These are phyloP conservation scores for Xestia ashworthii DNA, from an alignment of 2,888 invertebrate species.

Conservation along the genomic window DNA sequence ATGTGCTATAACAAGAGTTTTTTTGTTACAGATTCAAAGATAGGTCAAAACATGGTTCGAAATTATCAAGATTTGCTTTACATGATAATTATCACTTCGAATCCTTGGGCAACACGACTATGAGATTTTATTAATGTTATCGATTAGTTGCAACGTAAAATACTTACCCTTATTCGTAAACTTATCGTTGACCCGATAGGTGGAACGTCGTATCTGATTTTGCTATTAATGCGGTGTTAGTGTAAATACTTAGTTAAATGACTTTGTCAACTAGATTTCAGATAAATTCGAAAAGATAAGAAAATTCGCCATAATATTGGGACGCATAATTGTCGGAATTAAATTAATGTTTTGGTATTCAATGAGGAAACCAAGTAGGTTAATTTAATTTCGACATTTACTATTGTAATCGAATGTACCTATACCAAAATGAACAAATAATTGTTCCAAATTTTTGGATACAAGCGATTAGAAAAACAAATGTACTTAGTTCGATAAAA, in stretches of 20 bases:
- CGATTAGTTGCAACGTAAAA: slow-evolving; percentile 1
- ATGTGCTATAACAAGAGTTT: slow-evolving; percentile 50
- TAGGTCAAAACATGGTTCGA: background rate
- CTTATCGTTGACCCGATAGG: slow-evolving; percentile 26
- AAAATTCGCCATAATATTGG: slow-evolving; percentile 15
- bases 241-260: slow-evolving; percentile 23
- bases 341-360: slow-evolving; percentile 10
- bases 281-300: slow-evolving; percentile 19
- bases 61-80: background rate
- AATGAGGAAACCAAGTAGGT: background rate
- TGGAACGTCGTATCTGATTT: slow-evolving; percentile 32
- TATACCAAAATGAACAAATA: background rate
- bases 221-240: slow-evolving; percentile 21
- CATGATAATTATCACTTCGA: background rate
- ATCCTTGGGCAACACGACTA: background rate
- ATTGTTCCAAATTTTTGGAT: background rate
- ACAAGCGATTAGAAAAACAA: background rate
- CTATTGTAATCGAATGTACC: too few relatives aligned
- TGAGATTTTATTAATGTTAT: slow-evolving; percentile 21
- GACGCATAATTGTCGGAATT: slow-evolving; percentile 1
- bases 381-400: background rate
- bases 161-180: slow-evolving; percentile 29
- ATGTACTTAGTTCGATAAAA: background rate
- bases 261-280: slow-evolving; percentile 32
- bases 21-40: slow-evolving; percentile 46